Evolutionary conservation across 92 coral and sea anemone species (phyloP).

Genomic region (Epizoanthus rinbou): DNA sequence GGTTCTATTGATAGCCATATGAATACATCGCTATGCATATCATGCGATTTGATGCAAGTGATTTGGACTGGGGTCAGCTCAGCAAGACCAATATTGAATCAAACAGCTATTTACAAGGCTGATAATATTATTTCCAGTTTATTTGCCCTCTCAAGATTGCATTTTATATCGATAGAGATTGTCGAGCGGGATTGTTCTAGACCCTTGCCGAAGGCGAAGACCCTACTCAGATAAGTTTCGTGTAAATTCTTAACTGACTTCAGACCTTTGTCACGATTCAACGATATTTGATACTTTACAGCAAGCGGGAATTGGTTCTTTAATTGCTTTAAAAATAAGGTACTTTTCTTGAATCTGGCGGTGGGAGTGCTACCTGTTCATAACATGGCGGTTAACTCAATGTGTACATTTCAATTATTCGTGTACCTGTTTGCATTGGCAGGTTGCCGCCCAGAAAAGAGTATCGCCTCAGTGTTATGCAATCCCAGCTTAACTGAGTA

Average conservation of each 20-base stretch:
- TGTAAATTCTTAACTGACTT: background rate
- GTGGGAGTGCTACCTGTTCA: background rate
- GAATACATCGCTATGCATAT: background rate
- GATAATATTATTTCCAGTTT: background rate
- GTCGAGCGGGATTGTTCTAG: background rate
- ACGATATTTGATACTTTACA: background rate
- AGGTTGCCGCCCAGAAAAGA: background rate
- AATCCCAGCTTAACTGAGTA: too few relatives aligned
- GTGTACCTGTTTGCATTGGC: slow-evolving; percentile 4
- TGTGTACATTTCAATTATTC: slow-evolving; percentile 27
- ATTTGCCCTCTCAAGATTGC: background rate
- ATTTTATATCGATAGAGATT: background rate
- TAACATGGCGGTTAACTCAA: background rate
- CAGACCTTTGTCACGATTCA: background rate
- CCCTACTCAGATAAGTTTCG: background rate
- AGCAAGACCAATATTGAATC: background rate
- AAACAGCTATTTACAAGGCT: background rate
- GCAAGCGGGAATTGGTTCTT: background rate
- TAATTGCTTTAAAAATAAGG: background rate
- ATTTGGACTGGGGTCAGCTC: background rate
- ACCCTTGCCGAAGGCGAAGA: background rate
- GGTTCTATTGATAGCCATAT: too few relatives aligned
- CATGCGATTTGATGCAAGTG: background rate
- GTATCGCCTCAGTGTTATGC: too few relatives aligned
- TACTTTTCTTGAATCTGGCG: background rate